Conservation (phyloP, 2,113 vertebrate species). For the Silurus meridionalis region DNA sequence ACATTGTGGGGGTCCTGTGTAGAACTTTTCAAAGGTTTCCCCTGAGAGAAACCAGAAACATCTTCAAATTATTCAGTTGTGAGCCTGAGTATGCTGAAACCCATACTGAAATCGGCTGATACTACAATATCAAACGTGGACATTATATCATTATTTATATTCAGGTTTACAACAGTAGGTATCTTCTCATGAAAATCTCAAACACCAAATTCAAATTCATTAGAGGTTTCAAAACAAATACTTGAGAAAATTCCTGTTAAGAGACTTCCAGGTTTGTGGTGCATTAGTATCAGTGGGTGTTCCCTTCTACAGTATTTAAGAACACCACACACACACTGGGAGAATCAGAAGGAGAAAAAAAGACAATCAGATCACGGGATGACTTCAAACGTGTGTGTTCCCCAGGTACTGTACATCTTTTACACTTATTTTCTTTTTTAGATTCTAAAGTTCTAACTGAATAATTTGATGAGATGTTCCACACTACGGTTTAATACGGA, state of each 20-base stretch:
- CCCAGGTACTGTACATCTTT: not conserved
- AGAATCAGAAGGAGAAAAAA: not conserved
- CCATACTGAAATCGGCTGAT: no score
- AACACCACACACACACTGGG: not conserved
- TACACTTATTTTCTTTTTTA: not conserved
- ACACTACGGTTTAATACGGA: not conserved
- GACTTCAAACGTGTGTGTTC: not conserved
- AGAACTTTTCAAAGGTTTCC: not conserved
- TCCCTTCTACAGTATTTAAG: no score
- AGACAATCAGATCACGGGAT: not conserved
- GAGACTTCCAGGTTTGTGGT: not conserved
- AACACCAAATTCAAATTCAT: no score
- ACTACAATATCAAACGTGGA: not conserved
- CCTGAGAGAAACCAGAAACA: not conserved
- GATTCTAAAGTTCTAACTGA: not conserved
- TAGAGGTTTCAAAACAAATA: not conserved
- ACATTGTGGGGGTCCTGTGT: not conserved
- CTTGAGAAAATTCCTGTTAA: not conserved
- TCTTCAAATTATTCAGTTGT: not conserved
- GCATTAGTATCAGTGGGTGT: no score
- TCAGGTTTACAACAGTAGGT: not conserved
- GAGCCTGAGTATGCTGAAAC: not conserved
- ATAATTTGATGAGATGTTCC: not conserved
- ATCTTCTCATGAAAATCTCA: no score
- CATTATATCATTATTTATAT: not conserved